These are phyloP conservation scores for Pseudococcus viburni DNA, from an alignment of 2,888 invertebrate genomes.

Conservation along the genomic window DNA sequence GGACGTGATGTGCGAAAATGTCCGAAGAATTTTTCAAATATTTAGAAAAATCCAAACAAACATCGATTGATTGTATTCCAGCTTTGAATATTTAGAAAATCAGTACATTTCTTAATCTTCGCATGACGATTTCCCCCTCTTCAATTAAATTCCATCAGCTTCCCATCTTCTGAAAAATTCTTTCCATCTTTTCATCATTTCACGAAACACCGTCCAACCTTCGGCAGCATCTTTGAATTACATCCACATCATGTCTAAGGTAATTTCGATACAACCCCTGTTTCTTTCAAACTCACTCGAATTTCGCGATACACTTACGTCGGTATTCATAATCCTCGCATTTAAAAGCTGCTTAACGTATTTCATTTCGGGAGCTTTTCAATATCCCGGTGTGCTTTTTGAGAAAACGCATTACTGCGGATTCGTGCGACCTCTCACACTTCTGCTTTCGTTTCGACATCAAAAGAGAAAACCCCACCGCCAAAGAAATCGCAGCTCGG, in stretches of 20 bases:
- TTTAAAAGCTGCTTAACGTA: constrained; percentile 38
- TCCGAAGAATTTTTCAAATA: too few relatives aligned
- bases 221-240: neutral
- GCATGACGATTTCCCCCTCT: too few relatives aligned
- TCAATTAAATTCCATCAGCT: too few relatives aligned
- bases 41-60: too few relatives aligned
- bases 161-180: too few relatives aligned
- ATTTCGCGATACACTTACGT: constrained; percentile 8
- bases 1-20: too few relatives aligned
- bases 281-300: neutral
- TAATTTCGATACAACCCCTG: neutral
- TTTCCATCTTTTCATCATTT: too few relatives aligned
- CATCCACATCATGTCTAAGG: neutral
- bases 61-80: too few relatives aligned
- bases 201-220: too few relatives aligned
- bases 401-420: constrained; percentile 37
- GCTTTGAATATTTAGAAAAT: too few relatives aligned
- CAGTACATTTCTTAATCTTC: too few relatives aligned
- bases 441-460: neutral
- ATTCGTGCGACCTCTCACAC: neutral
- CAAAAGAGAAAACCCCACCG: neutral
- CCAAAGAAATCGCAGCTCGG: constrained; percentile 4
- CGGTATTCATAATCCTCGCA: constrained; percentile 16
- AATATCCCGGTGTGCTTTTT: neutral
- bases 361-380: constrained; percentile 42